Evolutionary conservation across 2,888 invertebrate species (phyloP).

Genomic region (Torymus tubicola): DNA sequence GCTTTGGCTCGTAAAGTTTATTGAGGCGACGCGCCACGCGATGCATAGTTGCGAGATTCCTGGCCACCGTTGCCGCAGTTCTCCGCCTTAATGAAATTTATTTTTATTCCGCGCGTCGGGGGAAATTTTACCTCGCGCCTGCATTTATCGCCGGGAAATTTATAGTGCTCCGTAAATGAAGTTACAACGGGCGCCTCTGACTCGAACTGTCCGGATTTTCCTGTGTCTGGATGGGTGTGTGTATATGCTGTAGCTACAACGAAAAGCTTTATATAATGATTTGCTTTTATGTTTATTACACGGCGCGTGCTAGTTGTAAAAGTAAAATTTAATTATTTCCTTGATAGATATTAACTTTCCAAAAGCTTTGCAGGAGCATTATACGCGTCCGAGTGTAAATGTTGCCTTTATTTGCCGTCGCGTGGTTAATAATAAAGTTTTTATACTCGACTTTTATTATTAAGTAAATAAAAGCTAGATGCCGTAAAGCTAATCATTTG

Average conservation of each 20-base stretch:
- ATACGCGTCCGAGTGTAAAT: not conserved
- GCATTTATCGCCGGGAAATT: constrained; percentile 50
- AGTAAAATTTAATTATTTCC: constrained; percentile 41
- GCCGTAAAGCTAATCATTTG: too few relatives aligned
- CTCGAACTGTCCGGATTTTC: constrained; percentile 33
- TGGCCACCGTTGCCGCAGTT: not conserved
- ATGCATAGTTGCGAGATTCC: not conserved
- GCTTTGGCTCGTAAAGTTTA: constrained; percentile 50
- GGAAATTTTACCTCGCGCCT: constrained; percentile 44
- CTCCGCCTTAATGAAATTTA: constrained; percentile 46
- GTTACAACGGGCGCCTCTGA: constrained; percentile 1
- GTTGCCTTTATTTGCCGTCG: constrained; percentile 12
- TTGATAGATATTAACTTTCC: constrained; percentile 17
- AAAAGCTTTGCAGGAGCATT: constrained; percentile 16
- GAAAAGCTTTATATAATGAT: constrained; percentile 38
- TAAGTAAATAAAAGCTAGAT: constrained; percentile 16
- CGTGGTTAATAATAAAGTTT: constrained; percentile 28
- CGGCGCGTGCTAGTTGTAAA: constrained; percentile 32
- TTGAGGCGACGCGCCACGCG: constrained; percentile 5
- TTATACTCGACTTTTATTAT: constrained; percentile 21
- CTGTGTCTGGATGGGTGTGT: not conserved
- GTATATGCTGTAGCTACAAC: not conserved
- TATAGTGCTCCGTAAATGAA: constrained; percentile 45
- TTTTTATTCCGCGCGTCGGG: constrained; percentile 47
- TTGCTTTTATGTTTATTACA: constrained; percentile 41